These are phyloP conservation scores for Geococcyx californianus DNA, from an alignment of 2,113 vertebrate species.

Conservation along the genomic window DNA sequence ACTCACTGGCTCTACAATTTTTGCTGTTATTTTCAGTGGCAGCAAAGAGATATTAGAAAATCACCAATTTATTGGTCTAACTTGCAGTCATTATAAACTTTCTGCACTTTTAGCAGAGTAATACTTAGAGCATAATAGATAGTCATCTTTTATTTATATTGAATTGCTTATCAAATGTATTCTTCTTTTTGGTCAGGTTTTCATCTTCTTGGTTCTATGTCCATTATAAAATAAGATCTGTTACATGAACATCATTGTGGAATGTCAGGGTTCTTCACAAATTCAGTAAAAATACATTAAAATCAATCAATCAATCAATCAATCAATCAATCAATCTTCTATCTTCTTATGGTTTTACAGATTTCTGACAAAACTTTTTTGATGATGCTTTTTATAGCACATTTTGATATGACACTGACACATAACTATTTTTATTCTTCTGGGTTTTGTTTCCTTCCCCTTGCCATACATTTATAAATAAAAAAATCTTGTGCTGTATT, in stretches of 20 bases:
- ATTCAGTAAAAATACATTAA: neutral
- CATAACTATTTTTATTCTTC: neutral
- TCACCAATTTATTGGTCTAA: neutral
- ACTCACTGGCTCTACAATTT: neutral
- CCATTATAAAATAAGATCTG: neutral
- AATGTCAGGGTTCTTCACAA: neutral
- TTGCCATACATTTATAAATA: neutral
- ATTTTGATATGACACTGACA: neutral
- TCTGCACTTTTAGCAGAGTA: neutral
- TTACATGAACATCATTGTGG: neutral
- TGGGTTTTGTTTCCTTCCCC: neutral
- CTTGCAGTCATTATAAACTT: neutral
- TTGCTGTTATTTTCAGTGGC: neutral
- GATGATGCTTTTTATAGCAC: neutral
- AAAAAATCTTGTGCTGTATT: neutral
- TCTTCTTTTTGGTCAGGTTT: neutral
- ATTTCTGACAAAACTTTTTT: neutral
- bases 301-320: neutral
- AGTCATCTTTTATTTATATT: neutral
- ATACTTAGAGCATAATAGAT: neutral
- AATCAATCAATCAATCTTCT: rapidly evolving
- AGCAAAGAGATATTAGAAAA: neutral
- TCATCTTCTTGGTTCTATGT: neutral
- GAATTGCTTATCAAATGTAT: neutral
- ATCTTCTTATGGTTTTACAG: neutral